These are phyloP conservation scores for Ficedula albicollis DNA, from an alignment of 2,797 vertebrate genomes.

Conservation along the genomic window DNA sequence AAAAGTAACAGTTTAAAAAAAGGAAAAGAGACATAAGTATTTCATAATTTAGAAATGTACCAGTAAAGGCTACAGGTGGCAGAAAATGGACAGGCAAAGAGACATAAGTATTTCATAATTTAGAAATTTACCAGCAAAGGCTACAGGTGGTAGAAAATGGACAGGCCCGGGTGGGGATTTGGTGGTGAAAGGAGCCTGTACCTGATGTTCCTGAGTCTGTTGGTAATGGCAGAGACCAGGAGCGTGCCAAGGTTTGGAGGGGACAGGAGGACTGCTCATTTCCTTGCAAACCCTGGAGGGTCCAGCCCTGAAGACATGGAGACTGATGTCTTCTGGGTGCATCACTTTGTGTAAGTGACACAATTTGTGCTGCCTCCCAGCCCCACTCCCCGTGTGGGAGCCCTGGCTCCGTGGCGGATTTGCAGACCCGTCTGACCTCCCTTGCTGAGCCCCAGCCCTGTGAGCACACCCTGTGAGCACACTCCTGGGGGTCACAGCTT, in stretches of 20 bases:
- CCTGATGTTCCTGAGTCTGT: background rate
- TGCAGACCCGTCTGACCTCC: background rate
- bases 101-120: background rate
- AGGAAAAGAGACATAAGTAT: background rate
- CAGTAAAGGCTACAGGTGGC: background rate
- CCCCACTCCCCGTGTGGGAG: background rate
- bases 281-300: background rate
- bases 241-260: background rate
- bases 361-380: background rate
- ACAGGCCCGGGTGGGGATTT: fast-evolving
- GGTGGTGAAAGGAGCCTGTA: background rate
- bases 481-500: background rate
- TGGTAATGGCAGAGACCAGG: background rate
- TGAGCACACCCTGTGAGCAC: no score
- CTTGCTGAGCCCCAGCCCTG: background rate
- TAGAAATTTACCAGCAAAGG: background rate
- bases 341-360: no score
- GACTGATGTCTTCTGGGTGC: no score
- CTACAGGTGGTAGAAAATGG: background rate
- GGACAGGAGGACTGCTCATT: background rate
- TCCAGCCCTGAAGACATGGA: background rate
- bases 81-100: background rate
- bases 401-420: background rate
- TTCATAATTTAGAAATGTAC: conserved; percentile 3
- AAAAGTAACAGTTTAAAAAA: background rate